A percentile compares a stretch with the other conserved stretches of the same genome.
Evolutionary conservation across 1,140 invertebrate genomes (phyloP).

Genomic region (Hesperophylax magnus): DNA sequence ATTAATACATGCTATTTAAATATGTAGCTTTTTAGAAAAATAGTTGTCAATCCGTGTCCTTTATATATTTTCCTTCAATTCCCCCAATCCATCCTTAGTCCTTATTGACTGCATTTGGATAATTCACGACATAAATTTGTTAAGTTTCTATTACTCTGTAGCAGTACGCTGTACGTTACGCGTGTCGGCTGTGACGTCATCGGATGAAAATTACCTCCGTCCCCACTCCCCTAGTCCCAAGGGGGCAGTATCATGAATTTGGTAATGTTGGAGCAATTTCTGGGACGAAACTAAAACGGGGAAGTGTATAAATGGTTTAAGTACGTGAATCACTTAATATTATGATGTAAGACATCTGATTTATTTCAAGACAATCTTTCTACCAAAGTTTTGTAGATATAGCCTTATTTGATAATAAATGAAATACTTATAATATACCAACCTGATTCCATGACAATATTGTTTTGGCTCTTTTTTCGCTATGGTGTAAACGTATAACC

Average conservation of each 20-base stretch:
- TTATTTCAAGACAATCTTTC: too few relatives aligned
- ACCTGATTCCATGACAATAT: too few relatives aligned
- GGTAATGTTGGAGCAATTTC: slow-evolving; percentile 44
- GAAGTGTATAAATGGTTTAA: slow-evolving; percentile 20
- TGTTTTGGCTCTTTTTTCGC: too few relatives aligned
- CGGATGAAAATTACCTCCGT: slow-evolving; percentile 22
- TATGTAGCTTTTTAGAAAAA: too few relatives aligned
- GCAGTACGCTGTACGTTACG: slow-evolving; percentile 10
- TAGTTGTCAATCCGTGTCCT: too few relatives aligned
- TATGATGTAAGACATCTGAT: too few relatives aligned
- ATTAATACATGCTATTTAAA: too few relatives aligned
- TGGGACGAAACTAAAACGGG: slow-evolving; percentile 24
- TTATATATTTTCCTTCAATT: too few relatives aligned
- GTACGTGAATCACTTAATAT: slow-evolving; percentile 22
- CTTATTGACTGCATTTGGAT: slow-evolving; percentile 50
- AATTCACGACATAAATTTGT: slow-evolving; percentile 53
- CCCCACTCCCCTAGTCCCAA: slow-evolving; percentile 34
- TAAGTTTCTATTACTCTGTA: slow-evolving; percentile 49
- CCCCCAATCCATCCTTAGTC: slow-evolving; percentile 27
- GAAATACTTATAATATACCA: too few relatives aligned
- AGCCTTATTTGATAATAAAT: too few relatives aligned
- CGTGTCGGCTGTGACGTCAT: slow-evolving; percentile 40
- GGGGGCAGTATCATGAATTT: slow-evolving; percentile 42
- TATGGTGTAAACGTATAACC: too few relatives aligned
- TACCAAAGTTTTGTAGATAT: too few relatives aligned